A percentile compares a stretch with the other conserved stretches of the same genome.
Evolutionary conservation across 2,113 vertebrate genomes (phyloP).

Genomic region (Entelurus aequoreus): DNA sequence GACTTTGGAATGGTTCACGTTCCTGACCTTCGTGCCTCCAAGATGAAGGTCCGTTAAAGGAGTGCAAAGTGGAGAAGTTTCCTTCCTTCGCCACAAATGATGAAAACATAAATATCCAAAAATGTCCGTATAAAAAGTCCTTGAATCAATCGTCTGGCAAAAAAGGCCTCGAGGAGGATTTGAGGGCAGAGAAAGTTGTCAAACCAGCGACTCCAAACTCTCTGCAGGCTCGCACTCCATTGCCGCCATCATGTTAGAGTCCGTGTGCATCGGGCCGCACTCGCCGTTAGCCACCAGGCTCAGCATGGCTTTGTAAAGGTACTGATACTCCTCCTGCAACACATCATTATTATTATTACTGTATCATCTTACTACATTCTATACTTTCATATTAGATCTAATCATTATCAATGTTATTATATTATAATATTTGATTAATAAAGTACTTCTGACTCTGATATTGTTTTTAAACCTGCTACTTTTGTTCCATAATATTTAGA

Average conservation of each 20-base stretch:
- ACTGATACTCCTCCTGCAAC: slow-evolving; percentile 94
- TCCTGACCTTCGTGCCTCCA: slow-evolving; percentile 12
- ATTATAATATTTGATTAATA: too few species aligned
- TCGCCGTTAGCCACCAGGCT: slow-evolving; percentile 92
- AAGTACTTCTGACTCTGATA: too few species aligned
- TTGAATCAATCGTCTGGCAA: slow-evolving; percentile 96
- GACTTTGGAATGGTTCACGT: background rate
- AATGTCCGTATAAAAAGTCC: slow-evolving; percentile 92
- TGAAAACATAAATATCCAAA: slow-evolving; percentile 99
- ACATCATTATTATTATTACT: slow-evolving; percentile 24
- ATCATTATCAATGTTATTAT: too few species aligned
- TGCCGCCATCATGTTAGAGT: slow-evolving; percentile 86
- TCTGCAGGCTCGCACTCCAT: slow-evolving; percentile 91
- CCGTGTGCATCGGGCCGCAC: slow-evolving; percentile 81
- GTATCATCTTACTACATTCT: background rate
- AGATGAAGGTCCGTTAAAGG: slow-evolving; percentile 85
- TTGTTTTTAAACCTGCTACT: too few species aligned
- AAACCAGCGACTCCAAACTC: slow-evolving; percentile 99
- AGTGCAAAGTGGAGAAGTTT: slow-evolving; percentile 96
- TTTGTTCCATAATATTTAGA: too few species aligned
- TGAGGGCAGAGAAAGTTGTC: slow-evolving; percentile 53
- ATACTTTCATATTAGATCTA: background rate
- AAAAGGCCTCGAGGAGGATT: slow-evolving; percentile 94
- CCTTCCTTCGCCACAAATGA: slow-evolving; percentile 79
- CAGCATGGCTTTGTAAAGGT: slow-evolving; percentile 98